Evolutionary conservation across 2,888 invertebrate genomes (phyloP).

Genomic region (Merodon equestris): DNA sequence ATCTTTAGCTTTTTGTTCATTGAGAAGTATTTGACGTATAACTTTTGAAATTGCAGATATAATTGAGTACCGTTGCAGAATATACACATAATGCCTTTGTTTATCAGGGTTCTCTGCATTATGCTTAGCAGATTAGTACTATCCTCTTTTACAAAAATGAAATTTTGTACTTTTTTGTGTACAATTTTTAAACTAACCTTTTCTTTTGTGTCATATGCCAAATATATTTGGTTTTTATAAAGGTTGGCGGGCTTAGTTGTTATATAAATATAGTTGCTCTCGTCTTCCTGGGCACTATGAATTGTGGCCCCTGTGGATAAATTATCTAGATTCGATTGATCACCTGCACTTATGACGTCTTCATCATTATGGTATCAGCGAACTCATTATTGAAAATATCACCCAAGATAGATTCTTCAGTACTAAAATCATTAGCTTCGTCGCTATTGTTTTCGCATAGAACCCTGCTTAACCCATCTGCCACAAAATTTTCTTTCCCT

Average conservation of each 20-base stretch:
- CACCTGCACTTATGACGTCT: not conserved
- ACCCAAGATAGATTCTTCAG: not conserved
- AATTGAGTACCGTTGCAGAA: no score
- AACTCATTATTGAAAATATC: not conserved
- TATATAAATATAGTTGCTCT: slow-evolving; percentile 20
- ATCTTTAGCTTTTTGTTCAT: no score
- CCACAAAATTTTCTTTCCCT: slow-evolving; percentile 5
- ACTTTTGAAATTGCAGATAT: no score
- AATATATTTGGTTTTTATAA: slow-evolving; percentile 9
- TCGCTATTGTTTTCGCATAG: not conserved
- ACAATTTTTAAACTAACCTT: slow-evolving; percentile 10
- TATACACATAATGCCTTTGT: no score
- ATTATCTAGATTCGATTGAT: not conserved
- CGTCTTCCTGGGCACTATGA: slow-evolving; percentile 7
- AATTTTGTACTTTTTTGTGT: slow-evolving; percentile 10
- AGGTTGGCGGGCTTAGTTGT: slow-evolving; percentile 45
- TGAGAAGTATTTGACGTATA: no score
- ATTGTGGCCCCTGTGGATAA: slow-evolving; percentile 15
- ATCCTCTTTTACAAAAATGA: not conserved
- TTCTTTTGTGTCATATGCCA: slow-evolving; percentile 3
- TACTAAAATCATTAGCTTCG: slow-evolving; percentile 3
- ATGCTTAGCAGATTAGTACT: no score
- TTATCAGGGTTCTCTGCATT: no score
- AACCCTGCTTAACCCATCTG: slow-evolving; percentile 17
- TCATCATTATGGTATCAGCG: slow-evolving; percentile 1